Percentiles rank a stretch among this genome's conserved stretches.
phyloP scores from a whole-genome alignment of 2,113 vertebrate genomes.

The Pteruthius melanotis region DNA sequence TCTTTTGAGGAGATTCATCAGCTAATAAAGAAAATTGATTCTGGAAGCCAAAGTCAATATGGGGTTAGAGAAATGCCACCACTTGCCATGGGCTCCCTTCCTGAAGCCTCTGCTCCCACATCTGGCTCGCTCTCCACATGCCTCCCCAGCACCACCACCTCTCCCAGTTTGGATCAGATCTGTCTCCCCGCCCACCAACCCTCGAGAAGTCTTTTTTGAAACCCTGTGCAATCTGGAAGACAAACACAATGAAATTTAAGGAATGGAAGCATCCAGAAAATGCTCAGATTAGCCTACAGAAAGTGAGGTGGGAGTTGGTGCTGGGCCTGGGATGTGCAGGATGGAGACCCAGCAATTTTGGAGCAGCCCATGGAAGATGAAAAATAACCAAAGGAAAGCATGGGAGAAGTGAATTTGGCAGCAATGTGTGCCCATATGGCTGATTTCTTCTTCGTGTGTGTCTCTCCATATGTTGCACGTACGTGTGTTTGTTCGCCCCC shows the following conservation, averaged over 20 bases:
- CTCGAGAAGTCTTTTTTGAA: neutral
- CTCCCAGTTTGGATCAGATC: fast-evolving
- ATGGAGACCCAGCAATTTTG: neutral
- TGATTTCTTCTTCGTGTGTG: neutral
- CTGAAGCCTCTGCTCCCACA: neutral
- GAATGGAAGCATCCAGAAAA: neutral
- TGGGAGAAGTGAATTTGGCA: neutral
- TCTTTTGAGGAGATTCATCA: slow-evolving; percentile 70
- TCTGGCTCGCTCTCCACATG: fast-evolving
- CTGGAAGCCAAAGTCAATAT: slow-evolving; percentile 65
- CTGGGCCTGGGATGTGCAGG: neutral
- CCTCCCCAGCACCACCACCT: neutral
- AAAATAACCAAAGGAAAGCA: neutral
- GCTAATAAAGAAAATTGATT: slow-evolving; percentile 79
- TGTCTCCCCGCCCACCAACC: neutral
- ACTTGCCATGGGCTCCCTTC: neutral
- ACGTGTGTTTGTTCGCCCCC: neutral
- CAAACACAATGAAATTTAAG: neutral
- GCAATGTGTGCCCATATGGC: neutral
- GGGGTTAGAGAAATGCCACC: slow-evolving; percentile 37
- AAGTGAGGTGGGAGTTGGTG: neutral
- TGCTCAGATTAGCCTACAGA: neutral
- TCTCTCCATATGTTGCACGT: neutral
- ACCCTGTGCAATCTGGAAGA: neutral
- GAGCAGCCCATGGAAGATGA: neutral